Evolutionary conservation across 2,113 vertebrate species (phyloP).

Genomic region (Coregonus clupeaformis): DNA sequence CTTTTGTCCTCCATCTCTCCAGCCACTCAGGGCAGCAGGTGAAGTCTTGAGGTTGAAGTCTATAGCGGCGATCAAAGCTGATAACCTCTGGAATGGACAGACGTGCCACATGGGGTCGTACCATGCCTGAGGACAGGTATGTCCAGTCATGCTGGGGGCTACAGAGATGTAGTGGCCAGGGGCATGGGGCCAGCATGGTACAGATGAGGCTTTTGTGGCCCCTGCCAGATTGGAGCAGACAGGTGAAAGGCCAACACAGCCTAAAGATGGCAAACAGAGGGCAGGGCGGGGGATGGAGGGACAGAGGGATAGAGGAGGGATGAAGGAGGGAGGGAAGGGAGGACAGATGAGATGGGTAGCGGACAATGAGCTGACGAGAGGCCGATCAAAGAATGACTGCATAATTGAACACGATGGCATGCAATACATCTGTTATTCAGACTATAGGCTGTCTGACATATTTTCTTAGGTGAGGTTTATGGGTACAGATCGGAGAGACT

Average conservation of each 20-base stretch:
- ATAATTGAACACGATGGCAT: too few species aligned
- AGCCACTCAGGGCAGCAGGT: conserved; percentile 69
- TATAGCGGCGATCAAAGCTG: conserved; percentile 73
- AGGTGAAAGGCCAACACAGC: conserved; percentile 69
- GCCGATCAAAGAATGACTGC: conserved; percentile 13
- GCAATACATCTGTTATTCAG: too few species aligned
- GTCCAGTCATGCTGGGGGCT: conserved; percentile 70
- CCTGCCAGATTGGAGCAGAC: conserved; percentile 71
- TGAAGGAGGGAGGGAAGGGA: conserved; percentile 7
- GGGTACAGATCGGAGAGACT: too few species aligned
- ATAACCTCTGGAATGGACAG: conserved; percentile 77
- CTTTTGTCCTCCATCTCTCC: conserved; percentile 15
- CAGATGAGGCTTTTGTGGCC: conserved; percentile 56
- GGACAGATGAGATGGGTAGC: conserved; percentile 13
- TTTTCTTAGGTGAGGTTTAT: too few species aligned
- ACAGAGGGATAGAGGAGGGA: conserved; percentile 46
- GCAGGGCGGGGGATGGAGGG: conserved; percentile 36
- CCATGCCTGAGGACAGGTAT: conserved; percentile 78
- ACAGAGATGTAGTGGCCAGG: conserved; percentile 44
- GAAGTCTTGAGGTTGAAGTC: conserved; percentile 63
- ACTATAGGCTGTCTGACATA: too few species aligned
- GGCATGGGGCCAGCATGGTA: conserved; percentile 5
- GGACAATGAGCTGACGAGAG: conserved; percentile 12
- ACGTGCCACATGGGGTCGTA: conserved; percentile 71
- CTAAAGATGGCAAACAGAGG: conserved; percentile 68